A percentile compares a stretch with the other conserved stretches of the same genome.
Conservation (phyloP, 2,113 vertebrate species). For the Cyanistes caeruleus region DNA sequence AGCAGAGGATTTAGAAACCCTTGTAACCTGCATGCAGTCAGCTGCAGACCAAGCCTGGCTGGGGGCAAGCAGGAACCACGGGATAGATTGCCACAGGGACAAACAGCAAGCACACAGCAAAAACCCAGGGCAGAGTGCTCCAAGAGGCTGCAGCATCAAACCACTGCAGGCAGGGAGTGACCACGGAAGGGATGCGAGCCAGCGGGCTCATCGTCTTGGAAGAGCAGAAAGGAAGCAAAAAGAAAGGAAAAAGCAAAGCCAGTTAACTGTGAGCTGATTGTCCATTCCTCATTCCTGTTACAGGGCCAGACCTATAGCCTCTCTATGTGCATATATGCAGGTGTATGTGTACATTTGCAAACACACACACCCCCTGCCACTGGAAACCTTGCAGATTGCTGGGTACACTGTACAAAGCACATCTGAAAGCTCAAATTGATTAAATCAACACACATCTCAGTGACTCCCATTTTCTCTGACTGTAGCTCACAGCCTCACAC, state of each 20-base stretch:
- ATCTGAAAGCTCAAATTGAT: neutral
- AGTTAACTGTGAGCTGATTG: neutral
- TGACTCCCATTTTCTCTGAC: neutral
- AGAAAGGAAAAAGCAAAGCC: neutral
- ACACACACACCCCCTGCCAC: fast-evolving
- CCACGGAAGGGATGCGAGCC: fast-evolving
- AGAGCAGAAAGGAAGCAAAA: neutral
- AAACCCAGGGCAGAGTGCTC: neutral
- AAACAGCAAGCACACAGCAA: neutral
- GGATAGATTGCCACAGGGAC: neutral
- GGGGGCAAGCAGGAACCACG: neutral
- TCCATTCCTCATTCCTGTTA: neutral
- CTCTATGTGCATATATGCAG: fast-evolving
- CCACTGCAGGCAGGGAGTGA: neutral
- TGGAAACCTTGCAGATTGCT: neutral
- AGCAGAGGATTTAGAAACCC: neutral
- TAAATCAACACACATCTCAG: neutral
- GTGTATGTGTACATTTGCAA: fast-evolving
- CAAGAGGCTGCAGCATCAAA: neutral
- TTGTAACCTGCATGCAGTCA: neutral
- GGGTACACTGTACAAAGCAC: neutral
- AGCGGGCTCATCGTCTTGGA: neutral
- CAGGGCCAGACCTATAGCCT: neutral
- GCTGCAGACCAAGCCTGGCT: neutral
- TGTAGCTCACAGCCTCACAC: neutral